These are phyloP conservation scores for Melitaea athalia DNA, from an alignment of 2,888 invertebrate species.

Conservation along the genomic window DNA sequence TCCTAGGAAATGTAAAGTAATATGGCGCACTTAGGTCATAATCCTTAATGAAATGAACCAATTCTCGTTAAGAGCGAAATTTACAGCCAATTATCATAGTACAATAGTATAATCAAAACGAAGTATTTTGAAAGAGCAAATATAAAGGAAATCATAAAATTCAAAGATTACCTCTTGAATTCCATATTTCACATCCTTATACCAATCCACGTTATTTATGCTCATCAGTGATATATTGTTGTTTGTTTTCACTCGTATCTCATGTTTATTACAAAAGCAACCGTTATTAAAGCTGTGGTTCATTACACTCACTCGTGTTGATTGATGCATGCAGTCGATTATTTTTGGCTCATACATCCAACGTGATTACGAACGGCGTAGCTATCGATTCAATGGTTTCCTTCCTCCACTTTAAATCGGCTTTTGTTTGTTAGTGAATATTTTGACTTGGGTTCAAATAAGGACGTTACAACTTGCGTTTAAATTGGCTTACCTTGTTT, in stretches of 20 bases:
- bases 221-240: constrained; percentile 19
- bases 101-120: background rate
- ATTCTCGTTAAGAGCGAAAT: background rate
- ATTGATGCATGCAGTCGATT: constrained; percentile 40
- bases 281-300: constrained; percentile 35
- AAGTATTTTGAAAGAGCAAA: background rate
- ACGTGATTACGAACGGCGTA: constrained; percentile 25
- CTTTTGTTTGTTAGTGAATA: constrained; percentile 15
- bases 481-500: background rate
- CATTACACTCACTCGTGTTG: constrained; percentile 38
- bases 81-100: background rate
- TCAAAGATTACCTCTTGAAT: background rate
- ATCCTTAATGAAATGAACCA: background rate
- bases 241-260: constrained; percentile 28
- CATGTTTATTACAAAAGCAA: constrained; percentile 36
- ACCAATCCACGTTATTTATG: constrained; percentile 10
- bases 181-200: background rate
- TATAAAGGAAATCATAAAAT: background rate
- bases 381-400: constrained; percentile 22
- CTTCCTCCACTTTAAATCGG: constrained; percentile 22
- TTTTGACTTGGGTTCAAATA: constrained; percentile 4
- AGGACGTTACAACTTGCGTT: background rate
- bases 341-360: constrained; percentile 38
- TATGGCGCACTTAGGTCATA: background rate
- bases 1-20: too few species aligned